phyloP scores from a whole-genome alignment of 2,797 vertebrate genomes.

The Calcarius lapponicus region DNA sequence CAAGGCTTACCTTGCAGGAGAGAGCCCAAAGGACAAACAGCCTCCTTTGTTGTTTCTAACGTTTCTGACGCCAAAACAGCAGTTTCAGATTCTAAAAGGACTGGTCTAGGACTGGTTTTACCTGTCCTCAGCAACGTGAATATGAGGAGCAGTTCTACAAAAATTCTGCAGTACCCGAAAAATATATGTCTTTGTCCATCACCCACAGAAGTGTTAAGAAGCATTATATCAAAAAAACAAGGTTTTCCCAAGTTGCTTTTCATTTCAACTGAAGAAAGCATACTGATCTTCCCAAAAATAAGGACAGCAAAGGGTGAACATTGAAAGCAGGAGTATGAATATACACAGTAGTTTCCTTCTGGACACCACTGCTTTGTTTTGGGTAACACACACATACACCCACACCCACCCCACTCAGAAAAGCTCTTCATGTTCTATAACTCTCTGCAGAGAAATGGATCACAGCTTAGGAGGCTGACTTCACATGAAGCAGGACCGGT shows the following conservation, averaged over 20 bases:
- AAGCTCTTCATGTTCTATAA: not conserved
- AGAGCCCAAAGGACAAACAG: not conserved
- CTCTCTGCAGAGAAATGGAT: not conserved
- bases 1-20: not conserved
- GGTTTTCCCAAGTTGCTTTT: not conserved
- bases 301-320: not conserved
- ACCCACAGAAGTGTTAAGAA: not conserved
- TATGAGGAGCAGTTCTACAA: not conserved
- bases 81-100: not conserved
- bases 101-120: not conserved
- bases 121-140: not conserved
- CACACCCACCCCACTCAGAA: not conserved
- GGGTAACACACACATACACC: fast-evolving
- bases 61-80: not conserved
- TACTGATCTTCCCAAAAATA: not conserved
- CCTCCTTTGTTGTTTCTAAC: not conserved
- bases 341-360: fast-evolving
- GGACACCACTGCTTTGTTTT: not conserved
- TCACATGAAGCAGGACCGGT: fast-evolving
- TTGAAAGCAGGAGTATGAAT: not conserved
- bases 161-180: not conserved
- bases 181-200: not conserved
- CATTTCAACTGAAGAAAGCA: not conserved
- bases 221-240: not conserved
- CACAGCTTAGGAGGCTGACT: not conserved